Evolutionary conservation across 2,797 vertebrate species (phyloP), one percentile per base, ranked within the genome.

Genomic region (Tiaroga cobitis): DNA sequence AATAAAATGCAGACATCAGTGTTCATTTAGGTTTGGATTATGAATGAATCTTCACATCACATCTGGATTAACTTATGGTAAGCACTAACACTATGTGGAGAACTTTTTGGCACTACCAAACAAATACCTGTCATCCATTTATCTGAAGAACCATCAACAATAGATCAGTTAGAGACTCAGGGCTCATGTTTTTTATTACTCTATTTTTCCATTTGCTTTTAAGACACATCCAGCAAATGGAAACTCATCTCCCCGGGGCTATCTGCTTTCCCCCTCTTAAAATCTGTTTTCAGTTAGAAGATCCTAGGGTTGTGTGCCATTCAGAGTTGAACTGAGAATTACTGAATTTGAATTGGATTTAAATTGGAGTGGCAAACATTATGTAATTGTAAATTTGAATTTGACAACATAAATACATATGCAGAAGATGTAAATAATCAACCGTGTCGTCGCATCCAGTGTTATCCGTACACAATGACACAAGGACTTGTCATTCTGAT

Each of bases 201-300:
- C 78, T 77, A 34, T 73, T 81, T 85, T 79, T 82, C 34, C 65
- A 70, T 49, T 77, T 70, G 16, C 69, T 51, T 2, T 86, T 83
- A 87, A 75, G 75, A 46, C 63, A 39, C 80, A 70, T 74, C 65
- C 70, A 73, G 77, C 46, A 59, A 73, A 41, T 18, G 39, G 16
- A 51, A 46, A 84, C 69, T 82, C 79, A 75, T 88, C 88, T 86
- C n/a, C 13, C 21, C 32, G 5, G 46, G 21, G 43, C 11, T 49
- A 37, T 49, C 26, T 79, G 39, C 32, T 13, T 0, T 5, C 3
- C 24, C 56, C 9, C 56, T 3, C 9, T 9, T 5, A 11, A 61
- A 77, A 77, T 77, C 34, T 61, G 75, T 61, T 78, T 61, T 78
- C n/a, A 41, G 37, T 78, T 61, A 78, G 2, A 78, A 78, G 34